Evolutionary conservation across 2,797 vertebrate species (phyloP).

Genomic region (Helicolenus hilgendorfi): DNA sequence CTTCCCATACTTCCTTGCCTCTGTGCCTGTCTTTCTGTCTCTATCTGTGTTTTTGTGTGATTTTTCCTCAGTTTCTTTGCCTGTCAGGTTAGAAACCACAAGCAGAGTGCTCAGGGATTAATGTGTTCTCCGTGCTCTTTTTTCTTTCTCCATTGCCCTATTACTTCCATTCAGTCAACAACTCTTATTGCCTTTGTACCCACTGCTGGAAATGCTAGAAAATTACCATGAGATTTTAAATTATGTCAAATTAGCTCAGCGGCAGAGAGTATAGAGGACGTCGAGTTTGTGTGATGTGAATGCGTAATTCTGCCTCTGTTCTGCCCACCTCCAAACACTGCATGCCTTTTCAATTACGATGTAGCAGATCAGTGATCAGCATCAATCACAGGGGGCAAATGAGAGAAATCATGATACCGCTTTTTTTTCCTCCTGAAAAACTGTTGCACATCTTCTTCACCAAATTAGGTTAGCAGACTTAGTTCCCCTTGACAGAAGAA

Average conservation of each 20-base stretch:
- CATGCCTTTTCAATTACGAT: conserved; percentile 41
- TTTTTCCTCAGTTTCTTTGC: conserved; percentile 11
- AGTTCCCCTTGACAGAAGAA: conserved; percentile 73
- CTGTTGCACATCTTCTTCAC: conserved; percentile 57
- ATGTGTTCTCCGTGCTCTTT: background rate
- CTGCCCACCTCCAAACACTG: conserved; percentile 19
- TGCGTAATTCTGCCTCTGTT: background rate
- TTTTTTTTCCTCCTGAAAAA: conserved; percentile 32
- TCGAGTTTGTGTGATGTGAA: conserved; percentile 7
- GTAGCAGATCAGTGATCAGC: conserved; percentile 54
- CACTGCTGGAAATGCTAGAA: background rate
- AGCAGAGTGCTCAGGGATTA: conserved; percentile 11
- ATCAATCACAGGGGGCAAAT: conserved; percentile 54
- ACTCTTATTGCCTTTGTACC: background rate
- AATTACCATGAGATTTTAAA: conserved; percentile 12
- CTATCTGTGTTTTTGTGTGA: background rate
- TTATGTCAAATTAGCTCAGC: background rate
- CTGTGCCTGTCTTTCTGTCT: background rate
- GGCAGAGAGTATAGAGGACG: background rate
- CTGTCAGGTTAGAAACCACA: conserved; percentile 26
- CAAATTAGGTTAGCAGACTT: conserved; percentile 72
- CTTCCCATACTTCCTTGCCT: background rate
- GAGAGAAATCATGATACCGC: conserved; percentile 42
- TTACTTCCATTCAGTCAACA: background rate
- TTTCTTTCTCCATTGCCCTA: background rate